Conservation (phyloP, 1,140 invertebrate genomes). For the Galleria mellonella region DNA sequence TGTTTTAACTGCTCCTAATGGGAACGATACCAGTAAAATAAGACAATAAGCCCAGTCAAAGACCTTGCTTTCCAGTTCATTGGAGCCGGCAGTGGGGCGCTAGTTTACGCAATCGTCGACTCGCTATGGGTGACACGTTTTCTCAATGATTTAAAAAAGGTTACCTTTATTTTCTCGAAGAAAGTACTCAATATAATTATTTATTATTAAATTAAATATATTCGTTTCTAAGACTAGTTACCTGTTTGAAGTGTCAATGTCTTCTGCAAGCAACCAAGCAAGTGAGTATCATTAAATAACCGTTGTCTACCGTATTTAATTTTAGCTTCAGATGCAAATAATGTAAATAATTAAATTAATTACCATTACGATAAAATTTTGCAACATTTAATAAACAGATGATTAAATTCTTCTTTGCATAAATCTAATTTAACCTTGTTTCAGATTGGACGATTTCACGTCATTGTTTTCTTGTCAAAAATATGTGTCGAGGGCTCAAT, state of each 20-base stretch:
- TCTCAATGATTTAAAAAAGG: constrained; percentile 32
- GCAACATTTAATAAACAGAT: constrained; percentile 22
- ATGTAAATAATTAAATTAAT: no score
- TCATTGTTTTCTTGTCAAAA: constrained; percentile 60
- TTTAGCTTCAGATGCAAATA: no score
- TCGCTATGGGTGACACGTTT: constrained; percentile 54
- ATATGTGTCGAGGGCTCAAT: constrained; percentile 68
- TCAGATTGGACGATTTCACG: constrained; percentile 59
- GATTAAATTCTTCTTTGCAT: constrained; percentile 29
- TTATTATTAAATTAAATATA: no score
- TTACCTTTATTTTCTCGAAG: no score
- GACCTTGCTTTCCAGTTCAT: constrained; percentile 72
- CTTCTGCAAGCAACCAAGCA: no score
- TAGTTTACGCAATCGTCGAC: constrained; percentile 47
- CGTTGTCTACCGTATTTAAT: no score
- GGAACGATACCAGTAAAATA: constrained; percentile 55
- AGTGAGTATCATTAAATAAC: no score
- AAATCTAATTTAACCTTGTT: constrained; percentile 44
- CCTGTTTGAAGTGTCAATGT: no score
- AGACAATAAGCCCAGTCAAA: constrained; percentile 51
- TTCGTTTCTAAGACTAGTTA: no score
- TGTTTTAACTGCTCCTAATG: constrained; percentile 66
- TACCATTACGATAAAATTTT: not conserved
- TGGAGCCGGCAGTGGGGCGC: constrained; percentile 54
- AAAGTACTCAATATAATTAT: no score